phyloP scores from a whole-genome alignment of 2,888 invertebrate species.

The Lissonota sp. region DNA sequence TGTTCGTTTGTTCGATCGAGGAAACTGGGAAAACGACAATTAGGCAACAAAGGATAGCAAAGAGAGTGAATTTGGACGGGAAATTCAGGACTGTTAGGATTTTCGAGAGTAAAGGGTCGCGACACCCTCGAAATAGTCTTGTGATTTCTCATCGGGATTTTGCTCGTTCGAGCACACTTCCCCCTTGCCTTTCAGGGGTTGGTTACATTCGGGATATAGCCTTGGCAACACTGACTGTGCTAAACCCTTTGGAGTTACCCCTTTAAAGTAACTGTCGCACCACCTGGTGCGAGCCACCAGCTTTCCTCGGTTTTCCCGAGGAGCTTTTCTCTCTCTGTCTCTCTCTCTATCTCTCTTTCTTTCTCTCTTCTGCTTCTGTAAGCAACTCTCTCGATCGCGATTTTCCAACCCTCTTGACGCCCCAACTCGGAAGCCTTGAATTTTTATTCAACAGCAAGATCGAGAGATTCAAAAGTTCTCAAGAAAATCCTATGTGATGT shows the following conservation, averaged over 20 bases:
- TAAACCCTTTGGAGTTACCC: conserved; percentile 73
- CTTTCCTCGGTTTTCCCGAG: conserved; percentile 7
- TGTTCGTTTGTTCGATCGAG: neutral
- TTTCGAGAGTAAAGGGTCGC: neutral
- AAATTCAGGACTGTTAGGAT: conserved; percentile 5
- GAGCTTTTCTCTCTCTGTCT: conserved; percentile 43
- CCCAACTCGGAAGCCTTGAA: conserved; percentile 20
- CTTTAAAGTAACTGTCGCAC: conserved; percentile 75
- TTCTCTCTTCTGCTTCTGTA: conserved; percentile 52
- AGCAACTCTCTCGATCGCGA: conserved; percentile 42
- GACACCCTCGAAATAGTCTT: conserved; percentile 54
- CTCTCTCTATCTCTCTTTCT: conserved; percentile 40
- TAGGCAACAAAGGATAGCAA: conserved; percentile 15
- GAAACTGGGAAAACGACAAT: conserved; percentile 7
- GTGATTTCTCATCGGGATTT: conserved; percentile 65
- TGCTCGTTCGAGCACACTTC: neutral
- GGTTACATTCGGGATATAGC: neutral
- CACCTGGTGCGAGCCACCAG: conserved; percentile 72
- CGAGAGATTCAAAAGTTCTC: conserved; percentile 27
- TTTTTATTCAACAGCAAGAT: conserved; percentile 36
- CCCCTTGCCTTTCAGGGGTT: neutral
- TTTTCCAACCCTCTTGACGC: conserved; percentile 12
- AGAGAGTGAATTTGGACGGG: neutral
- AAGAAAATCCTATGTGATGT: no score
- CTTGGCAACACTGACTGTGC: conserved; percentile 10